Percentiles rank a stretch among this genome's conserved stretches.
Conservation (phyloP, 2,113 vertebrate genomes). For the Leptocoma aspasia region DNA sequence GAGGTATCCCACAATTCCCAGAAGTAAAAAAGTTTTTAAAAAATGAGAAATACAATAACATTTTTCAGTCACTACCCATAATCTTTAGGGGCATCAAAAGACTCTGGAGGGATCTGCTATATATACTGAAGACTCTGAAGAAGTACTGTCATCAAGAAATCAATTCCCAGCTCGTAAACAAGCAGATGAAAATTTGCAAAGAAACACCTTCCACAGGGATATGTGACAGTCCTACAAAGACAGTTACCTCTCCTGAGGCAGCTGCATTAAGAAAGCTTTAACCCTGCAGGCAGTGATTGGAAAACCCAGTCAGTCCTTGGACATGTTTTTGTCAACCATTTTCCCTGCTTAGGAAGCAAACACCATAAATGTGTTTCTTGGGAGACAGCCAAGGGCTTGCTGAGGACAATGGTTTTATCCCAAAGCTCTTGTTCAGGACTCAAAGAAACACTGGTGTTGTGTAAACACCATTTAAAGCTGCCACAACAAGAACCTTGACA, state of each 20-base stretch:
- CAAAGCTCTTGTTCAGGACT: neutral
- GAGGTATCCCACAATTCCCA: neutral
- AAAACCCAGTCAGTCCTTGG: neutral
- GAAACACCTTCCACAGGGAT: neutral
- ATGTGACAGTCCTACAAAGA: neutral
- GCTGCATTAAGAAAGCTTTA: neutral
- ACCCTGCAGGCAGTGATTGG: neutral
- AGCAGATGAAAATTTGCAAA: neutral
- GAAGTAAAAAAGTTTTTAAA: neutral
- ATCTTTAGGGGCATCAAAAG: neutral
- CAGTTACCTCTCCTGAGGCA: neutral
- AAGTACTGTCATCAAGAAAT: neutral
- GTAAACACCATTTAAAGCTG: slow-evolving; percentile 13
- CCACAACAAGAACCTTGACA: slow-evolving; percentile 16
- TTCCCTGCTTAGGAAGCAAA: neutral
- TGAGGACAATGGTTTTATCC: neutral
- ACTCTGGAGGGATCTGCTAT: neutral
- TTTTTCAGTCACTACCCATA: neutral
- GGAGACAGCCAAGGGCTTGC: neutral
- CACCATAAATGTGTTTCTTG: neutral
- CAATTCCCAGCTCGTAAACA: neutral
- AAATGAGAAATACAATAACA: neutral
- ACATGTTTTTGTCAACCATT: neutral
- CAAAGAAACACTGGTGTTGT: neutral
- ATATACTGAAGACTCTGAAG: neutral